Evolutionary conservation across 2,113 vertebrate species (phyloP).

Genomic region (Nestor notabilis): DNA sequence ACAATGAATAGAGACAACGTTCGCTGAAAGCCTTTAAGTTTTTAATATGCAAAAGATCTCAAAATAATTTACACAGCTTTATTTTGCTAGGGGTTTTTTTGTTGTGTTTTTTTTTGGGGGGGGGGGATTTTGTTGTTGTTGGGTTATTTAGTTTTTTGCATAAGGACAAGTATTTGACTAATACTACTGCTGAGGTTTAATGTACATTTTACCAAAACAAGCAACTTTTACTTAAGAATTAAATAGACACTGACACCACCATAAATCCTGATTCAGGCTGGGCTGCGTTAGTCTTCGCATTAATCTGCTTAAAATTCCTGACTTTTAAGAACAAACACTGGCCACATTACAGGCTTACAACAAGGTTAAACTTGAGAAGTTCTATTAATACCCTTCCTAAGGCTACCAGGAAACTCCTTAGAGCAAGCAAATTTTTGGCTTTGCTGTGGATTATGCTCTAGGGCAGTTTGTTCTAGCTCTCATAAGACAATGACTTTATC

Average conservation of each 20-base stretch:
- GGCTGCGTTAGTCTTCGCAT: constrained; percentile 12
- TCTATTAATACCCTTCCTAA: constrained; percentile 65
- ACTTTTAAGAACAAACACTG: constrained; percentile 67
- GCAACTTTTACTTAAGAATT: constrained; percentile 50
- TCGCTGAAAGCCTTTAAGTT: neutral
- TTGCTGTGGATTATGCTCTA: constrained; percentile 26
- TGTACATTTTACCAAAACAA: neutral
- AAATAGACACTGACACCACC: constrained; percentile 47
- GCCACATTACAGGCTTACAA: constrained; percentile 35
- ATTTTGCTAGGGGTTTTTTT: neutral
- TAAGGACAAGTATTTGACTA: neutral
- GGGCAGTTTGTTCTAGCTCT: constrained; percentile 39
- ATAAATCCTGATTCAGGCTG: constrained; percentile 48
- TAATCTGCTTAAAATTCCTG: constrained; percentile 73
- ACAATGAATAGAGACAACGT: neutral
- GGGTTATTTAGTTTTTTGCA: neutral
- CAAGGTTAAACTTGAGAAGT: constrained; percentile 62
- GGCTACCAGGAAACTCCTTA: constrained; percentile 67
- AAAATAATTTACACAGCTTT: neutral
- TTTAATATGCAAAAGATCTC: neutral
- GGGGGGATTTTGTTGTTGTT: neutral
- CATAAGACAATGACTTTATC: constrained; percentile 48
- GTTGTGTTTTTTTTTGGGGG: neutral
- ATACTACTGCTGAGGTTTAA: neutral
- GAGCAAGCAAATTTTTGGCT: constrained; percentile 49